Percentiles rank a stretch among this genome's conserved stretches.
Evolutionary conservation across 2,797 vertebrate species (phyloP).

Genomic region (Hephaestus fuliginosus): DNA sequence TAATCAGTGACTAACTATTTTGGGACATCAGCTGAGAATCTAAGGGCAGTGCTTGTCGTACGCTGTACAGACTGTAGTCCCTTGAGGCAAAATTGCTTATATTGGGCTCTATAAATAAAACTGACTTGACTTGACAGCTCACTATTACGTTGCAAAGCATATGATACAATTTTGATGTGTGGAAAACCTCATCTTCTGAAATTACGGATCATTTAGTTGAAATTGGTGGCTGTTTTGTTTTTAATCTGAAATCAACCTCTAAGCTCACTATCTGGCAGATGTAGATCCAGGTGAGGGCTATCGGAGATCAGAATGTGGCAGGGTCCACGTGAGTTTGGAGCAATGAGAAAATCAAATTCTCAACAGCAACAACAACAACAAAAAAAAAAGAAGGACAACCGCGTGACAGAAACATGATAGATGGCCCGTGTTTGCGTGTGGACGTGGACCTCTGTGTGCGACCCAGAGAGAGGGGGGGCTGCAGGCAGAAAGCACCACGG

Average conservation of each 20-base stretch:
- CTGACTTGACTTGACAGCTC: no score
- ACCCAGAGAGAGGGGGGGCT: constrained; percentile 25
- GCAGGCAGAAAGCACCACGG: constrained; percentile 41
- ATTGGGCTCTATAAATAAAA: no score
- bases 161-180: not conserved
- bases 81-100: no score
- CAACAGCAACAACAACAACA: no score
- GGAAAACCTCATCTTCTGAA: not conserved
- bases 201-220: not conserved
- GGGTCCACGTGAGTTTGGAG: not conserved
- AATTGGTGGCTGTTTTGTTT: not conserved
- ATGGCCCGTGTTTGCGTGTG: constrained; percentile 43
- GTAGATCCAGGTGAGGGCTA: not conserved
- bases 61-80: no score
- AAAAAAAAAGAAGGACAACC: constrained; percentile 2
- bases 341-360: not conserved
- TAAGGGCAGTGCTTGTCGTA: no score
- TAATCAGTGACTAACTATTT: not conserved
- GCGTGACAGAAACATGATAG: constrained; percentile 49
- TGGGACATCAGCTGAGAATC: not conserved
- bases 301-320: not conserved
- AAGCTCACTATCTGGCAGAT: constrained; percentile 9
- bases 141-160: not conserved
- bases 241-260: not conserved
- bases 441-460: constrained; percentile 3